Evolutionary conservation across 2,113 vertebrate genomes (phyloP).

Genomic region (Rhegmatorhina hoffmannsi): DNA sequence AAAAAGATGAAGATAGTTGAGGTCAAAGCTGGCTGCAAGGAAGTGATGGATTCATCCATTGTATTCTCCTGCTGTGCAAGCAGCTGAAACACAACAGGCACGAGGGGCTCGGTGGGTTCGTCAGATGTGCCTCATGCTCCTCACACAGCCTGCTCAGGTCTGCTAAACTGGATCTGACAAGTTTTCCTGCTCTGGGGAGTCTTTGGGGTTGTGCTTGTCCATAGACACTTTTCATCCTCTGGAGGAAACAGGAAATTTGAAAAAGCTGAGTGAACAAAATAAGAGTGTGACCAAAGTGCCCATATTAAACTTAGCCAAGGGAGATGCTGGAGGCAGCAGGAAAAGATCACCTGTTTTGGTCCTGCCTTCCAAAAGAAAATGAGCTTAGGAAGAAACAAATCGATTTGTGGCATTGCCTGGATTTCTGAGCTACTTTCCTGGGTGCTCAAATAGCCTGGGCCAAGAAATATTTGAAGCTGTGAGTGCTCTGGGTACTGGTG

Average conservation of each 20-base stretch:
- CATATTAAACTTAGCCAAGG: not conserved
- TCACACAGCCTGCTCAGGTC: not conserved
- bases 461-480: not conserved
- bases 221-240: not conserved
- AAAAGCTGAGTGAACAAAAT: not conserved
- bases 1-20: no score
- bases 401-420: not conserved
- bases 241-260: not conserved
- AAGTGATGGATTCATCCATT: no score
- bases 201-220: not conserved
- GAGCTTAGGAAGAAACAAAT: not conserved
- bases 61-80: no score
- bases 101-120: no score
- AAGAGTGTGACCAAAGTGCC: not conserved
- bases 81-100: no score
- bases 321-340: not conserved
- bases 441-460: not conserved
- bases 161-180: not conserved
- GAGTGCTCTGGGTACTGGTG: not conserved
- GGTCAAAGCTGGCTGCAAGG: no score
- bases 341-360: not conserved
- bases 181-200: not conserved
- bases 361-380: not conserved
- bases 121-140: no score
- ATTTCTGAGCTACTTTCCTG: not conserved